Conservation (phyloP, 2,113 vertebrate species). For the Ardeotis arabs region DNA sequence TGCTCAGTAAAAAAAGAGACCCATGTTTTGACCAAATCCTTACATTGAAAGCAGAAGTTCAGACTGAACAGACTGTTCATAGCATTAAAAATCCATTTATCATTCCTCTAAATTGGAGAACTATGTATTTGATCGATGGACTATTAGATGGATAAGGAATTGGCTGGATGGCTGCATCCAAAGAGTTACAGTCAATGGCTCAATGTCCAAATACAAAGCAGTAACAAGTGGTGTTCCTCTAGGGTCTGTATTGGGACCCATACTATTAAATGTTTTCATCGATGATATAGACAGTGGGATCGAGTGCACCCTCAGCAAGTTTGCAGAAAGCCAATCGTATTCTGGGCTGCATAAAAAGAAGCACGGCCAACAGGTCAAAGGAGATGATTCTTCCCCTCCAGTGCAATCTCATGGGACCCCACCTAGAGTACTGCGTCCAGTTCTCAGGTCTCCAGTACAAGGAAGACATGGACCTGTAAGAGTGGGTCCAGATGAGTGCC, state of each 20-base stretch:
- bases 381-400: background rate
- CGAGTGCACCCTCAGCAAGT: background rate
- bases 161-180: background rate
- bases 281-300: background rate
- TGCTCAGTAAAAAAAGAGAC: background rate
- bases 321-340: accelerated
- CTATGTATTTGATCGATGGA: background rate
- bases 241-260: background rate
- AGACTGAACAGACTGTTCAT: background rate
- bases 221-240: background rate
- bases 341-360: background rate
- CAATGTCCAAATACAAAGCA: background rate
- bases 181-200: background rate
- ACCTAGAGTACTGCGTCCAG: background rate
- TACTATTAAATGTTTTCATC: background rate
- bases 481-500: background rate
- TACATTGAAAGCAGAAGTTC: background rate
- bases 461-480: background rate
- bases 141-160: background rate
- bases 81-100: background rate
- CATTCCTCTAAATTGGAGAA: background rate
- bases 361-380: accelerated
- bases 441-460: background rate
- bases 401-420: background rate
- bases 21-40: background rate